Percentiles rank a stretch among this genome's conserved stretches.
Conservation (phyloP, 2,888 invertebrate genomes). For the Agonopterix heracliana region DNA sequence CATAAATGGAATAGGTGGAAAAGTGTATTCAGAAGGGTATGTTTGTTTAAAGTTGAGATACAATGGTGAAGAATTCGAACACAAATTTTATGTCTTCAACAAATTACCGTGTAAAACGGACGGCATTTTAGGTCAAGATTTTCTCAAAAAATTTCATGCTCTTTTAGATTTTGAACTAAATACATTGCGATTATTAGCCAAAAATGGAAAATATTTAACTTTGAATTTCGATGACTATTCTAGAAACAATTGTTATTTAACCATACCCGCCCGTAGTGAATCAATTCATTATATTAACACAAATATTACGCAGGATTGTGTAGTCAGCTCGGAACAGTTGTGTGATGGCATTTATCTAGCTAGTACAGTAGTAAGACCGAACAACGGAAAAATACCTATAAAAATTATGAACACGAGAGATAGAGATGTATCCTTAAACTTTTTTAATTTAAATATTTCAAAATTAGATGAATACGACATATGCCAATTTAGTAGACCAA, state of each 20-base stretch:
- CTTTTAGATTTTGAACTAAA: not conserved
- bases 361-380: slow-evolving; percentile 5
- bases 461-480: slow-evolving; percentile 5
- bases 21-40: slow-evolving; percentile 6
- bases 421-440: slow-evolving; percentile 3
- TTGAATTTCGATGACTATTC: not conserved
- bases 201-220: not conserved
- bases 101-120: slow-evolving; percentile 3
- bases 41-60: slow-evolving; percentile 2
- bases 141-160: slow-evolving; percentile 3
- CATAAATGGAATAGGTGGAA: slow-evolving; percentile 13
- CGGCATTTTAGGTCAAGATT: slow-evolving; percentile 7
- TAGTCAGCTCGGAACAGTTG: slow-evolving; percentile 9
- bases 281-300: slow-evolving; percentile 11
- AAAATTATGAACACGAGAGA: slow-evolving; percentile 9
- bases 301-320: slow-evolving; percentile 8
- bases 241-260: not conserved
- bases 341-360: slow-evolving; percentile 8
- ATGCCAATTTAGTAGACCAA: slow-evolving; percentile 3
- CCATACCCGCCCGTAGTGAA: slow-evolving; percentile 10
- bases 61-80: not conserved
- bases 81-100: slow-evolving; percentile 9
- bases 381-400: slow-evolving; percentile 7
- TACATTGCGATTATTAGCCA: not conserved
- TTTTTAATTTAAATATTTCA: slow-evolving; percentile 4